Evolutionary conservation across 2,797 vertebrate species (phyloP), one percentile per base, ranked within the genome.

Genomic region (Merluccius polli): DNA sequence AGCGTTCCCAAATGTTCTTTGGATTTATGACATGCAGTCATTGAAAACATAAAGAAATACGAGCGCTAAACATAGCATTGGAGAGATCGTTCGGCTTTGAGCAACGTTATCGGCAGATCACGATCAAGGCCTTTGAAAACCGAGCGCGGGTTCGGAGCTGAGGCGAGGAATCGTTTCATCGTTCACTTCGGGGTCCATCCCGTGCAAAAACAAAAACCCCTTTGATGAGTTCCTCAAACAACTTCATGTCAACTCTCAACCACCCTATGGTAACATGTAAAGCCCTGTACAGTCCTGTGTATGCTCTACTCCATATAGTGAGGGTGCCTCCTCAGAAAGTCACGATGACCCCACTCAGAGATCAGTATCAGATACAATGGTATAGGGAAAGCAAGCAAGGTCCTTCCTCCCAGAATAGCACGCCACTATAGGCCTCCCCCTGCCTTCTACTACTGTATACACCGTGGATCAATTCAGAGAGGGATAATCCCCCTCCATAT

Each of bases 291-390:
- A 30, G 1, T 30, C 9, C n/a, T 67, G 24, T 30, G 29, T 29
- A 18, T 33, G 30, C 30, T 70, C 29, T 10, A 31, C 68, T 31
- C 68, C 30, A 18, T 69, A 31, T 32, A 5, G 30, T 32, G 18
- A 18, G 31, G 15, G 6, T 71, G 9, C 70, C 18, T 71, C 31
- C 1, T 21, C 18, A 24, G 21, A 6, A 71, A 71, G 32, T 24
- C 32, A 38, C 70, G 11, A 32, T 24, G 52, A 76, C 75, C 75
- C 69, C 9, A 12, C 71, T 76, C 11, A 36, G n/a, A 52, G 12
- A 33, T 21, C 68, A 63, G 12, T 21, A 52, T 52, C 30, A 73
- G 7, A 48, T 11, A 24, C 73, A 69, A 12, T 44, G n/a, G 63
- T 10, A 38, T 10, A 38, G 16, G 16, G 18, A 65, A n/a, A 18